Conservation (phyloP, 2,888 invertebrate species). For the Liposcelis brunnea region DNA sequence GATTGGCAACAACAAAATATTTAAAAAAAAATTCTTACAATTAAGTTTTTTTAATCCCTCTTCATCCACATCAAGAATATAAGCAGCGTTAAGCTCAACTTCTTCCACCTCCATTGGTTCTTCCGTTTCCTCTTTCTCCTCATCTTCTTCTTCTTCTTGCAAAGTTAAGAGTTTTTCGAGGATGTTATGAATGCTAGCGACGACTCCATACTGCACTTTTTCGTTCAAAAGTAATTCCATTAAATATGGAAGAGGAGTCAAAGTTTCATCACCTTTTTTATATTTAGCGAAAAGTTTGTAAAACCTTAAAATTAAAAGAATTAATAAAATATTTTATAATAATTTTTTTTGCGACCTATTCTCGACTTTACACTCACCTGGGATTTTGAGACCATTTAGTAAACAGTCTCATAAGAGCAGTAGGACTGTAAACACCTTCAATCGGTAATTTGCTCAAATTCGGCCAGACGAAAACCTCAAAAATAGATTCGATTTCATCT, state of each 20-base stretch:
- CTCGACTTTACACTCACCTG: too few relatives aligned
- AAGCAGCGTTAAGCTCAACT: slow-evolving; percentile 13
- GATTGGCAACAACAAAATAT: slow-evolving; percentile 3
- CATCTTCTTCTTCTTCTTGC: slow-evolving; percentile 38
- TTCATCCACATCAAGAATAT: not conserved
- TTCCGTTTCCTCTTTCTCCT: slow-evolving; percentile 22
- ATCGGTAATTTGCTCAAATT: slow-evolving; percentile 51
- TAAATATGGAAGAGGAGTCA: slow-evolving; percentile 46
- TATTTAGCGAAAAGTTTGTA: slow-evolving; percentile 50
- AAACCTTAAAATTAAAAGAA: slow-evolving; percentile 28
- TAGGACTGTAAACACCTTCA: slow-evolving; percentile 71
- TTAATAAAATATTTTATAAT: slow-evolving; percentile 5
- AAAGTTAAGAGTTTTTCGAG: slow-evolving; percentile 54
- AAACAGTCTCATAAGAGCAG: slow-evolving; percentile 63
- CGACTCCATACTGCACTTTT: slow-evolving; percentile 47
- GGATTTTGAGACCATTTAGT: slow-evolving; percentile 64
- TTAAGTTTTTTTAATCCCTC: too few relatives aligned
- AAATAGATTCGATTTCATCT: slow-evolving; percentile 54
- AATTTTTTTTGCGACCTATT: not conserved
- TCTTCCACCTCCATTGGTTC: slow-evolving; percentile 23
- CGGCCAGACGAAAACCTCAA: slow-evolving; percentile 63
- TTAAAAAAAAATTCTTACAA: too few relatives aligned
- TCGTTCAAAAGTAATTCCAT: slow-evolving; percentile 52
- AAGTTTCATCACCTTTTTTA: slow-evolving; percentile 24
- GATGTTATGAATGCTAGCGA: slow-evolving; percentile 51